Conservation (phyloP, 2,888 invertebrate species). For the Laspeyria flexula region DNA sequence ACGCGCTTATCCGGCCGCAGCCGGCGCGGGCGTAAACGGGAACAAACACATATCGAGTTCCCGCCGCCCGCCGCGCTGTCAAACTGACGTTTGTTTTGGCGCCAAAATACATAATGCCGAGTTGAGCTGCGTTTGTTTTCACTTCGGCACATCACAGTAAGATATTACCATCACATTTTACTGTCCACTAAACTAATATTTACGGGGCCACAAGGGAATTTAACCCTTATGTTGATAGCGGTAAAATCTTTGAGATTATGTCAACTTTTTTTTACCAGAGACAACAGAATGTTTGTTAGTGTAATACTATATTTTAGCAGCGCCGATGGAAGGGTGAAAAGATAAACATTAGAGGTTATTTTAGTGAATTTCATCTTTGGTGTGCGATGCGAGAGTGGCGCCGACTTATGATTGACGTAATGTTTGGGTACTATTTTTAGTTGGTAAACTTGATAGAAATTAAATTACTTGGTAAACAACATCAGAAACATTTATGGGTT, state of each 20-base stretch:
- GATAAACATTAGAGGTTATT: conserved; percentile 82
- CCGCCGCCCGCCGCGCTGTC: conserved; percentile 85
- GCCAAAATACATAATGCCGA: conserved; percentile 85
- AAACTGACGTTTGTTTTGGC: conserved; percentile 86
- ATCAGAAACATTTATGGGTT: too few species aligned
- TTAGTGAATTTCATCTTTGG: conserved; percentile 82
- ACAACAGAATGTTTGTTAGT: conserved; percentile 60
- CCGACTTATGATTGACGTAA: conserved; percentile 73
- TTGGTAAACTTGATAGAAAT: conserved; percentile 23
- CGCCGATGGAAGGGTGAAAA: conserved; percentile 83
- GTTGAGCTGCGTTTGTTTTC: conserved; percentile 83
- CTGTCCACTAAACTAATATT: conserved; percentile 60
- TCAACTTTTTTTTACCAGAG: conserved; percentile 22
- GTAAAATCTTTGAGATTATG: conserved; percentile 25
- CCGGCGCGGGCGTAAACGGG: conserved; percentile 70
- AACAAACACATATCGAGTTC: conserved; percentile 81
- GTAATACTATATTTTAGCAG: conserved; percentile 84
- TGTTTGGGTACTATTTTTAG: conserved; percentile 52
- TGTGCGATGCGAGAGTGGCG: conserved; percentile 80
- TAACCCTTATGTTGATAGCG: conserved; percentile 48
- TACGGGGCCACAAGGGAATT: conserved; percentile 47
- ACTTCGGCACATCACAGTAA: conserved; percentile 79
- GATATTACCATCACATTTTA: conserved; percentile 46
- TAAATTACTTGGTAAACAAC: background rate
- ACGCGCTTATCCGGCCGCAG: conserved; percentile 78